Base-by-base conservation (phyloP, 2,888 invertebrate species). In the Eilema caniola region DNA sequence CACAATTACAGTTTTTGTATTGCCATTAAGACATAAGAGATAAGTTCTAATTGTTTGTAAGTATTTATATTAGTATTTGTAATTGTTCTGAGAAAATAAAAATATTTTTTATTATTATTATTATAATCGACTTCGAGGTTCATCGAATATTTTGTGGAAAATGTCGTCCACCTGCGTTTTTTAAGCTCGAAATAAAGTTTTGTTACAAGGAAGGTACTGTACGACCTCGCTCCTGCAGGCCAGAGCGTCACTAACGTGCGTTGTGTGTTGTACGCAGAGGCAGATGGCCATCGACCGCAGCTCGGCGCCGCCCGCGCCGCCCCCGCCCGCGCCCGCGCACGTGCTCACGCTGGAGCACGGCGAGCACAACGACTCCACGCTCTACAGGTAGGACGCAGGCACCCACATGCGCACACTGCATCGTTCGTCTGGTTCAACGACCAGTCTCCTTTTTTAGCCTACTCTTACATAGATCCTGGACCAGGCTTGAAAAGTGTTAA, bases 331-430 rank as follows among this genome's bases (percentile, higher is more conserved):
- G 66, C 81, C 96, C 83, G 93, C 96, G 75, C 95, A 97, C 82
- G 95, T 97, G 79, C 90, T 98, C 86, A 97, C 97, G 79, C 95
- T 98, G 71, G 96, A 97, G 87, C 97, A 97, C 90, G 97, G 97
- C 80, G 97, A 97, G 88, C 97, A 98, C 89, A 96, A 96, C 81
- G 98, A 98, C 93, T 97, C 97, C 72, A 96, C 97, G 74, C 93
- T 98, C 47, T 98, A 93, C 85, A 86, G 94, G 95, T 93, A n/a
- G n/a, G n/a, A n/a, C n/a, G n/a, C n/a, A n/a, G n/a, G n/a, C n/a
- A n/a, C n/a, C 33, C 8, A 8, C 33, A 33, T 8, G 33, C 33
- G 33, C 37, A 37, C 37, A 37, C 37, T 37, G 12, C 1, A 33
- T 10, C 33, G 33, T 33, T n/a, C n/a, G n/a, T n/a, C n/a, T 33